phyloP scores from a whole-genome alignment of 1,140 invertebrate genomes.

The Lordiphosa mommai region DNA sequence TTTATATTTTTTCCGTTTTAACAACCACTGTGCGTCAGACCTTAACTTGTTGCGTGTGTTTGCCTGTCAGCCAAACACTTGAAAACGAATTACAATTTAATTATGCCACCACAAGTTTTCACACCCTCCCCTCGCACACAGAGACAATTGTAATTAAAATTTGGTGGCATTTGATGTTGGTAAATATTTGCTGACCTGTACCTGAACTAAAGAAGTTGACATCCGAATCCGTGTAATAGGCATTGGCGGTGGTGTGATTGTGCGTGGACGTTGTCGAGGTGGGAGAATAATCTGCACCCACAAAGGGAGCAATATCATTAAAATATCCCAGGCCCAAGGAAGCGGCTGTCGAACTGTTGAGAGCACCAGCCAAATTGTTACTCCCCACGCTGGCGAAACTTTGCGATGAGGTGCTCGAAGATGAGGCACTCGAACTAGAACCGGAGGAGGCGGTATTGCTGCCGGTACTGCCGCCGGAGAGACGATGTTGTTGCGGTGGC shows the following conservation, averaged over 20 bases:
- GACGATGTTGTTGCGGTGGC: conserved; percentile 49
- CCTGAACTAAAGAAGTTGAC: conserved; percentile 77
- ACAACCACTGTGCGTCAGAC: conserved; percentile 11
- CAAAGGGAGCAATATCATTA: conserved; percentile 68
- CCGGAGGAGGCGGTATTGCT: conserved; percentile 66
- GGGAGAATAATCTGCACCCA: conserved; percentile 50
- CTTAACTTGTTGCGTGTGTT: conserved; percentile 57
- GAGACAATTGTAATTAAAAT: conserved; percentile 60
- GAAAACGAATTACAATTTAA: conserved; percentile 73
- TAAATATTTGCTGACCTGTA: conserved; percentile 69
- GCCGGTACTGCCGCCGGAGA: conserved; percentile 74
- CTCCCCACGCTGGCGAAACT: conserved; percentile 20
- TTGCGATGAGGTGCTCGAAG: conserved; percentile 54
- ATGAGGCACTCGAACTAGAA: conserved; percentile 53
- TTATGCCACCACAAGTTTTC: conserved; percentile 59
- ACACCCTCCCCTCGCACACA: conserved; percentile 57
- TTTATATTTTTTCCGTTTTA: background rate
- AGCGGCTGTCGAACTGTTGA: conserved; percentile 64
- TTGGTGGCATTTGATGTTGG: conserved; percentile 57
- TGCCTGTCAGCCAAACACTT: conserved; percentile 51
- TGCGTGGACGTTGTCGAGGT: conserved; percentile 1
- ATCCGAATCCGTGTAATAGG: conserved; percentile 74
- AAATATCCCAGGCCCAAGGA: conserved; percentile 71
- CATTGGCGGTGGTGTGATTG: conserved; percentile 33
- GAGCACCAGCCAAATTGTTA: conserved; percentile 44